Conservation (phyloP, 2,113 vertebrate genomes). For the Nicator chloris region DNA sequence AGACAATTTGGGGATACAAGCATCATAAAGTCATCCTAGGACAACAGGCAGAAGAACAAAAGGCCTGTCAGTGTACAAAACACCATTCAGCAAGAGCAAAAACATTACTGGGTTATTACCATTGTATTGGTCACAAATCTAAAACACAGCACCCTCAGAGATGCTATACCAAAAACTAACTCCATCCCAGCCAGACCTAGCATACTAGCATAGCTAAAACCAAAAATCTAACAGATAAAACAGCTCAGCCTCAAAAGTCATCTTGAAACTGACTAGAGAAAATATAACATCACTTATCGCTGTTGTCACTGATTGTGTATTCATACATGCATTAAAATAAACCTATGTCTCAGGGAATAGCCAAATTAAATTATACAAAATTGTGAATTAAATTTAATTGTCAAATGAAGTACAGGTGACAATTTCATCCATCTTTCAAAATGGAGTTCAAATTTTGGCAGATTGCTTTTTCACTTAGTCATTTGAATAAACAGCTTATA, state of each 20-base stretch:
- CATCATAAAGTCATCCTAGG: no score
- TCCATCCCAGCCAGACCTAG: not conserved
- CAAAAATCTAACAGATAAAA: not conserved
- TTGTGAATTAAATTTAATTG: not conserved
- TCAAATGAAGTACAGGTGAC: not conserved
- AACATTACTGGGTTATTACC: not conserved
- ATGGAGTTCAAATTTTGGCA: not conserved
- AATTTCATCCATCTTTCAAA: not conserved
- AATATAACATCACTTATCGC: not conserved
- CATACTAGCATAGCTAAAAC: not conserved
- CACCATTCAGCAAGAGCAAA: not conserved
- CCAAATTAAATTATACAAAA: not conserved
- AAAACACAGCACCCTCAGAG: not conserved
- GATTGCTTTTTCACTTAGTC: not conserved
- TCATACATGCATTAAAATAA: not conserved
- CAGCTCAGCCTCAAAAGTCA: not conserved
- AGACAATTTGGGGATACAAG: no score
- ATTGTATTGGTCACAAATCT: not conserved
- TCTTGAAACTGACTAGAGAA: not conserved
- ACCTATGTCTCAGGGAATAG: not conserved
- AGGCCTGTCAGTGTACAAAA: not conserved
- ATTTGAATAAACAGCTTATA: not conserved
- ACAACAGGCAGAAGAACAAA: not conserved
- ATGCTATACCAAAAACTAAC: not conserved
- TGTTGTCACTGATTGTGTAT: not conserved